A percentile compares a stretch with the other conserved stretches of the same genome.
Conservation (phyloP, 92 coral and sea anemone genomes). For the Muricea muricata region DNA sequence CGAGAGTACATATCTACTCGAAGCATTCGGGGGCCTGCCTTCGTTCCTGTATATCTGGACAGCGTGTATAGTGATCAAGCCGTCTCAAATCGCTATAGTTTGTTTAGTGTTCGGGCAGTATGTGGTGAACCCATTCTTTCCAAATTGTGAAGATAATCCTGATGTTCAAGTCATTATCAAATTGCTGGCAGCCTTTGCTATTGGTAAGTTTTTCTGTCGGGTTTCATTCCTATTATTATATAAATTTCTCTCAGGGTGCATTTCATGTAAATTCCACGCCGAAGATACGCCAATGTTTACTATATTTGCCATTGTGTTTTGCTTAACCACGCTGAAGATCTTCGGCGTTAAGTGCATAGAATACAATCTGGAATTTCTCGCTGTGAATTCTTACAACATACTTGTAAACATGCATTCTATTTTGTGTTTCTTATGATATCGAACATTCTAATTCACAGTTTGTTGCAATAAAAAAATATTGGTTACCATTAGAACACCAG, state of each 20-base stretch:
- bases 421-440: neutral
- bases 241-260: no score
- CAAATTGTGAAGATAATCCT: slow-evolving; percentile 74
- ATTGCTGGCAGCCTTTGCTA: slow-evolving; percentile 83
- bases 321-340: no score
- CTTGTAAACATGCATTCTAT: neutral
- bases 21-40: slow-evolving; percentile 75
- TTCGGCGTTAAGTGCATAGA: no score
- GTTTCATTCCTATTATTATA: no score
- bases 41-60: slow-evolving; percentile 85
- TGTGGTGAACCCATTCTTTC: slow-evolving; percentile 79
- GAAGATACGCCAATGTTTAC: no score
- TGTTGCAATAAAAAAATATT: no score
- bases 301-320: no score
- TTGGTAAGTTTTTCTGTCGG: slow-evolving; percentile 74
- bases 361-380: no score
- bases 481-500: neutral
- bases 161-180: slow-evolving; percentile 75
- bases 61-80: slow-evolving; percentile 70
- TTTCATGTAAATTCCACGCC: no score
- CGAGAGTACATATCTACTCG: slow-evolving; percentile 74
- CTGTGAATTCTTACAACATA: neutral
- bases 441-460: neutral
- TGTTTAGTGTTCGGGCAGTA: slow-evolving; percentile 82
- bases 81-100: slow-evolving; percentile 80